These are phyloP conservation scores for Onychostruthus taczanowskii DNA, from an alignment of 2,113 vertebrate genomes.

Conservation along the genomic window DNA sequence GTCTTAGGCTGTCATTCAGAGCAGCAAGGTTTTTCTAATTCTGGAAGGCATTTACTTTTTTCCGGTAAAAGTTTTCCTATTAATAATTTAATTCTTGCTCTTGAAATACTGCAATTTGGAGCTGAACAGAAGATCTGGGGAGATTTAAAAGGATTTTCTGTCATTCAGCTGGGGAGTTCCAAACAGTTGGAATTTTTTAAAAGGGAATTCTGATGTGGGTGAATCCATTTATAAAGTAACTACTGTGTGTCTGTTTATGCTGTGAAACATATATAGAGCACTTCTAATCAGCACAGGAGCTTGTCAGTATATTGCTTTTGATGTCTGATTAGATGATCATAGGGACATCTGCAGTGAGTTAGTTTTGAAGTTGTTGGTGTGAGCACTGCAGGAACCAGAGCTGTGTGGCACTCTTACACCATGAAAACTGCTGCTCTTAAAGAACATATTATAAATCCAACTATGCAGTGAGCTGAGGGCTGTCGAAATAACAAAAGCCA, in stretches of 20 bases:
- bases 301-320: constrained; percentile 71
- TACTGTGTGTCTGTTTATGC: constrained; percentile 54
- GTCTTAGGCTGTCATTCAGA: background rate
- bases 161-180: constrained; percentile 15
- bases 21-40: background rate
- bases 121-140: background rate
- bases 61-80: background rate
- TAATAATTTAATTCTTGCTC: constrained; percentile 32
- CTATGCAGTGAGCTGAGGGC: constrained; percentile 28
- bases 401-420: constrained; percentile 58
- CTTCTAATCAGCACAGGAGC: constrained; percentile 67
- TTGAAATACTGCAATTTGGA: constrained; percentile 16
- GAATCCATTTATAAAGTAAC: constrained; percentile 67
- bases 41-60: background rate
- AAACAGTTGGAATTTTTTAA: constrained; percentile 38
- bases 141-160: constrained; percentile 31
- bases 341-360: constrained; percentile 76
- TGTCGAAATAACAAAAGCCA: constrained; percentile 54
- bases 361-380: constrained; percentile 71
- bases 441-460: background rate
- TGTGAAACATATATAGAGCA: constrained; percentile 50
- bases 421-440: constrained; percentile 36
- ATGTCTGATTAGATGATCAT: constrained; percentile 77
- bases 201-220: constrained; percentile 63
- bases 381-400: constrained; percentile 54